Evolutionary conservation across 2,797 vertebrate species (phyloP).

Genomic region (Serranus cabrilla): DNA sequence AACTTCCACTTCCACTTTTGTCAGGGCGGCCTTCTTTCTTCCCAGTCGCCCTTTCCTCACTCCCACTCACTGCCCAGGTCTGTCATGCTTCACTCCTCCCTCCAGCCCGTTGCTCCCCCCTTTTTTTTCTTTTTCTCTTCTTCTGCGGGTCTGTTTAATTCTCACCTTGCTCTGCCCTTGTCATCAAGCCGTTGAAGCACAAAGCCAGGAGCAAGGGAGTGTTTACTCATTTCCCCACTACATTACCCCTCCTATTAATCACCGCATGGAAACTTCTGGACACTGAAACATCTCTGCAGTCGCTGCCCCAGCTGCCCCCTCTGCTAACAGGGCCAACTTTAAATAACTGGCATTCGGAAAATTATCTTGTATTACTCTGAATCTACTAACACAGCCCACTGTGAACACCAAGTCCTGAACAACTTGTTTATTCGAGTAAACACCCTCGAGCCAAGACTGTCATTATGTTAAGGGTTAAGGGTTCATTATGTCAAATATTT

Average conservation of each 20-base stretch:
- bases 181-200: slow-evolving; percentile 99
- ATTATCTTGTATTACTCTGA: slow-evolving; percentile 19
- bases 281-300: slow-evolving; percentile 93
- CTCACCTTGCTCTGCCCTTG: slow-evolving; percentile 99
- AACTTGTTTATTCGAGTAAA: slow-evolving; percentile 42
- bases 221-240: slow-evolving; percentile 99
- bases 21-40: slow-evolving; percentile 75
- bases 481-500: slow-evolving; percentile 44
- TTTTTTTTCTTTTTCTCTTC: slow-evolving; percentile 77
- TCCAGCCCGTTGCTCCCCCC: slow-evolving; percentile 61
- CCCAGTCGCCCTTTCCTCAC: slow-evolving; percentile 60
- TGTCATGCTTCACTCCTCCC: slow-evolving; percentile 87
- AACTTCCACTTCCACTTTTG: slow-evolving; percentile 89
- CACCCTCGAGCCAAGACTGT: slow-evolving; percentile 22
- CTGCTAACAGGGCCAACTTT: slow-evolving; percentile 75
- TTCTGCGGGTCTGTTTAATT: slow-evolving; percentile 96
- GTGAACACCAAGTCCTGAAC: not conserved
- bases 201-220: slow-evolving; percentile 99
- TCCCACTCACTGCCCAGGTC: slow-evolving; percentile 86
- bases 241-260: slow-evolving; percentile 99
- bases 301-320: slow-evolving; percentile 73
- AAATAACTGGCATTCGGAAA: slow-evolving; percentile 61
- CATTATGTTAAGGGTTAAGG: slow-evolving; percentile 15
- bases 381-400: not conserved
- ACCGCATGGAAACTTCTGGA: slow-evolving; percentile 98